phyloP scores from a whole-genome alignment of 2,888 invertebrate genomes.

The Arrhopalites spinosus region DNA sequence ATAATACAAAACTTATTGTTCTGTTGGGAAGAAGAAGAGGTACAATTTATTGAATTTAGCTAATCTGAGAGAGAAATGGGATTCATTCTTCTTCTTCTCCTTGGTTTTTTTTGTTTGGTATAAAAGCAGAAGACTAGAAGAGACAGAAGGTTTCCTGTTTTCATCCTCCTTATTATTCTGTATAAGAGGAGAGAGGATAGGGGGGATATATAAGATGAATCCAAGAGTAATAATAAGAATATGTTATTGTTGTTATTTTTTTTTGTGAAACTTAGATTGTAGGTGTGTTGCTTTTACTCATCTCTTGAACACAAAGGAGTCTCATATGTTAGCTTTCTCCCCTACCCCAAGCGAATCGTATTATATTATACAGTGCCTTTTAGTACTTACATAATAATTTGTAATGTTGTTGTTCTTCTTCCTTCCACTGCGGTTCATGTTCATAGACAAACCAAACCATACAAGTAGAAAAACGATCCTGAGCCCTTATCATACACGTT shows the following conservation, averaged over 20 bases:
- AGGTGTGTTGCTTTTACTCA: constrained; percentile 35
- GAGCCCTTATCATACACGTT: background rate
- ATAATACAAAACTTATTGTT: too few relatives aligned
- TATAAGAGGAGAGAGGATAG: background rate
- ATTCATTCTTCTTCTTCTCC: too few relatives aligned
- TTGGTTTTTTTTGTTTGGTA: background rate
- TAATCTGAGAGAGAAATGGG: too few relatives aligned
- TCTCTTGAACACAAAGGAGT: background rate
- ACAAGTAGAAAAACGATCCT: background rate
- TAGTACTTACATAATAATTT: background rate
- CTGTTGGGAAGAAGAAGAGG: too few relatives aligned
- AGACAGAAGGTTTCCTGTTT: constrained; percentile 33
- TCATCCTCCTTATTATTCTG: constrained; percentile 22
- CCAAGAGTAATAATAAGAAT: constrained; percentile 30
- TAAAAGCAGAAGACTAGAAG: constrained; percentile 11
- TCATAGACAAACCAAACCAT: background rate
- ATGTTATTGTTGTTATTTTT: too few relatives aligned
- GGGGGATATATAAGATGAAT: constrained; percentile 23
- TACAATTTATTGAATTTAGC: too few relatives aligned
- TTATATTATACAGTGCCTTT: background rate
- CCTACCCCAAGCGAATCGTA: constrained; percentile 9
- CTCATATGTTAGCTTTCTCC: background rate
- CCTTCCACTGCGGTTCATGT: background rate
- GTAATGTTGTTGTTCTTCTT: constrained; percentile 12
- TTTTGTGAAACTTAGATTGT: constrained; percentile 25